Evolutionary conservation across 2,888 invertebrate genomes (phyloP).

Genomic region (Aleiodes testaceus): DNA sequence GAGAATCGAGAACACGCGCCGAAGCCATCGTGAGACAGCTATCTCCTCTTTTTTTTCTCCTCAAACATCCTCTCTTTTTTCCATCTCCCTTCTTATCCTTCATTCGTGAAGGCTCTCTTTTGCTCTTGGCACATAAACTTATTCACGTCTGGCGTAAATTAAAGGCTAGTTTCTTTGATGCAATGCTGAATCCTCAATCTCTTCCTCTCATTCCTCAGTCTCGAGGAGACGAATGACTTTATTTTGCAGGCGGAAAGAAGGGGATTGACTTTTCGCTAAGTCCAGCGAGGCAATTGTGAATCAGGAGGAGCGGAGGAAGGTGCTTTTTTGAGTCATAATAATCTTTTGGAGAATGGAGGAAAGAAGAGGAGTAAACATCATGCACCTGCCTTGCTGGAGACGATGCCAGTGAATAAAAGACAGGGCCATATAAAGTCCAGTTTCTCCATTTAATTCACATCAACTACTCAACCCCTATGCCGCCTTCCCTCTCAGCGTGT

Average conservation of each 20-base stretch:
- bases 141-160: conserved; percentile 26
- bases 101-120: conserved; percentile 3
- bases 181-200: conserved; percentile 15
- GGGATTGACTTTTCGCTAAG: background rate
- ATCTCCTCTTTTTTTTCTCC: too few species aligned
- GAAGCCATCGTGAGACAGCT: conserved; percentile 20
- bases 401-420: too few species aligned
- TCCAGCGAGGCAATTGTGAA: background rate
- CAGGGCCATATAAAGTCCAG: too few species aligned
- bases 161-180: conserved; percentile 32
- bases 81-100: background rate
- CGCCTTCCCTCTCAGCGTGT: too few species aligned
- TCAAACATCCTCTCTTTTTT: too few species aligned
- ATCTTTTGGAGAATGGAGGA: conserved; percentile 9
- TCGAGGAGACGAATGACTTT: conserved; percentile 10
- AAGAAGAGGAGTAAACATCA: background rate
- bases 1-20: conserved; percentile 23
- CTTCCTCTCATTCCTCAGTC: background rate
- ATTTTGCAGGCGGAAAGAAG: background rate
- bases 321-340: background rate
- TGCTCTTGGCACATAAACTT: conserved; percentile 28
- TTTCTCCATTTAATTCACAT: too few species aligned
- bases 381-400: too few species aligned
- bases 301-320: background rate
- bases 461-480: too few species aligned